A percentile compares a stretch with the other conserved stretches of the same genome.
Conservation (phyloP, 1,140 invertebrate species). For the Oreohelix idahoensis region DNA sequence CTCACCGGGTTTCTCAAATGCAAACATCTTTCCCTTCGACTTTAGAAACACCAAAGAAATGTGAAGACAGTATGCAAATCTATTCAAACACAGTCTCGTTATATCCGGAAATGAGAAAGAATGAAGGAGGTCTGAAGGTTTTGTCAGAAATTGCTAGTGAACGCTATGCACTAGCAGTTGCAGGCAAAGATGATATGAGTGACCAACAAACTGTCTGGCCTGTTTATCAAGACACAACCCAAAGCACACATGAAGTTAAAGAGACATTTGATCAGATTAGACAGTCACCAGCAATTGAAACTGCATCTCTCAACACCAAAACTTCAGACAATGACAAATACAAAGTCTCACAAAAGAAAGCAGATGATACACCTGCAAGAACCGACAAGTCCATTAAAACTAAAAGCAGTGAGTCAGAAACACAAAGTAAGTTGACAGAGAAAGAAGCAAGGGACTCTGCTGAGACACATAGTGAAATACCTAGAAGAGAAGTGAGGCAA, state of each 20-base stretch:
- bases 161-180: slow-evolving; percentile 10
- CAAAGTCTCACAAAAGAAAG: not conserved
- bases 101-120: slow-evolving; percentile 14
- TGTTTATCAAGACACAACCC: not conserved
- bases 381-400: not conserved
- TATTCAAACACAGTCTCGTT: not conserved
- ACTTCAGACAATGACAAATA: not conserved
- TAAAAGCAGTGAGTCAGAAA: not conserved
- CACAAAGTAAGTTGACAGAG: not conserved
- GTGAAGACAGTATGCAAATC: not conserved
- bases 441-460: not conserved
- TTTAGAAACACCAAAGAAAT: not conserved
- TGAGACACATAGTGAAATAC: not conserved
- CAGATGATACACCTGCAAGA: not conserved
- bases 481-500: slow-evolving; percentile 26
- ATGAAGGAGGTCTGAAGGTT: slow-evolving; percentile 27
- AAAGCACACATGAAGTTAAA: not conserved
- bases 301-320: not conserved
- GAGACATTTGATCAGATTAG: not conserved
- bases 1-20: not conserved
- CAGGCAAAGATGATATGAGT: not conserved
- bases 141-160: slow-evolving; percentile 36
- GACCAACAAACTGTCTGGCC: not conserved
- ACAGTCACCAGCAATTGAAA: not conserved
- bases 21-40: not conserved